Evolutionary conservation across 2,888 invertebrate species (phyloP).

Genomic region (Plagiodera versicolora): DNA sequence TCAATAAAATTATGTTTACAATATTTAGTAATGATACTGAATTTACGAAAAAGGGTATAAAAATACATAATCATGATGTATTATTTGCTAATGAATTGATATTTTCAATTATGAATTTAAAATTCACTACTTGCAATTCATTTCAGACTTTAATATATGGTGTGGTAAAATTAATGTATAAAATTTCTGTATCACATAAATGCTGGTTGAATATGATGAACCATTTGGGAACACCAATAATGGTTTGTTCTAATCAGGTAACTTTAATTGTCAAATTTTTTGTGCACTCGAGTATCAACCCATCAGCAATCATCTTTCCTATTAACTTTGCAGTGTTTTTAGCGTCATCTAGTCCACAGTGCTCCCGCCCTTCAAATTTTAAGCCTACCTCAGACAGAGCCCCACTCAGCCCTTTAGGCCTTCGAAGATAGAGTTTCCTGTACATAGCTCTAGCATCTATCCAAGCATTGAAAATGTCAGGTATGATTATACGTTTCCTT

Average conservation of each 20-base stretch:
- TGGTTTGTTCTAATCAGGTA: conserved; percentile 2
- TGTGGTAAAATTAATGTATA: too few relatives aligned
- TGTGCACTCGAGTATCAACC: conserved; percentile 56
- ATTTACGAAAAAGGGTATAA: too few relatives aligned
- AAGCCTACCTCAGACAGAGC: conserved; percentile 62
- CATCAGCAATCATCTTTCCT: conserved; percentile 61
- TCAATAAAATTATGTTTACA: too few relatives aligned
- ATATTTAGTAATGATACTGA: too few relatives aligned
- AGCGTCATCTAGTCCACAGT: conserved; percentile 65
- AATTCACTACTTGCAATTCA: too few relatives aligned
- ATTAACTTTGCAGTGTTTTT: conserved; percentile 63
- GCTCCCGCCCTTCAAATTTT: conserved; percentile 62
- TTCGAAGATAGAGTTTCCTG: conserved; percentile 58
- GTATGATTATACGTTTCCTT: conserved; percentile 60
- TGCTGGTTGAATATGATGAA: too few relatives aligned
- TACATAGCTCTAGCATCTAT: conserved; percentile 62
- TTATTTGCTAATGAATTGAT: too few relatives aligned
- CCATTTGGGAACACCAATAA: neutral
- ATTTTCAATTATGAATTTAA: too few relatives aligned
- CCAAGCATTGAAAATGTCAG: conserved; percentile 61
- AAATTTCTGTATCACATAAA: too few relatives aligned
- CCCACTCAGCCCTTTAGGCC: conserved; percentile 59
- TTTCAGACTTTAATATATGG: too few relatives aligned
- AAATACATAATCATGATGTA: too few relatives aligned
- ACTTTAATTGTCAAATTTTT: conserved; percentile 42